phyloP scores from a whole-genome alignment of 2,113 vertebrate genomes.

The Progne subis region DNA sequence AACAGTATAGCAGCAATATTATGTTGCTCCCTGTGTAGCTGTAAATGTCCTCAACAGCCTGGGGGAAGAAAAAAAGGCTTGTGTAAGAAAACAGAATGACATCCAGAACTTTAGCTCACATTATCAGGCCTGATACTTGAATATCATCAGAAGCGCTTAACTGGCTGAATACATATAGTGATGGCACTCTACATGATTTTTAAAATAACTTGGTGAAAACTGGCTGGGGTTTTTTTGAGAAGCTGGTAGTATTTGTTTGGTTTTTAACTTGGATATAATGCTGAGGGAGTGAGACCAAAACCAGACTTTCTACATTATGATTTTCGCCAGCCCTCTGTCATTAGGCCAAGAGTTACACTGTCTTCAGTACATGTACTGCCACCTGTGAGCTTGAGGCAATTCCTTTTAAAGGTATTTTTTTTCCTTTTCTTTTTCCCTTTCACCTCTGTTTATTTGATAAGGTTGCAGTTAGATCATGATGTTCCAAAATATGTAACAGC shows the following conservation, averaged over 20 bases:
- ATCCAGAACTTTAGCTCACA: neutral
- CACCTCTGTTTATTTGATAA: neutral
- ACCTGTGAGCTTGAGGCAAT: neutral
- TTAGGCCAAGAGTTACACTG: neutral
- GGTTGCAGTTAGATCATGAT: neutral
- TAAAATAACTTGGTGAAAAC: neutral
- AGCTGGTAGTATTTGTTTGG: neutral
- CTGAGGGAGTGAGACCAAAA: neutral
- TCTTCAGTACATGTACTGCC: neutral
- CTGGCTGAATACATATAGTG: neutral
- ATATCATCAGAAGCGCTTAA: neutral
- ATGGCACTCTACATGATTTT: neutral
- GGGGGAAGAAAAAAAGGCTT: accelerated
- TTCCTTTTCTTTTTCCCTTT: neutral
- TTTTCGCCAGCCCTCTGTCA: neutral
- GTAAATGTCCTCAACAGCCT: neutral
- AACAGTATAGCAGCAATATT: neutral
- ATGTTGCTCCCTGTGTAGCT: neutral
- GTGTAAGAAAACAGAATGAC: neutral
- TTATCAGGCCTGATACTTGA: neutral
- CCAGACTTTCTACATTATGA: neutral
- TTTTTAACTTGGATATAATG: neutral
- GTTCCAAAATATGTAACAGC: slow-evolving; percentile 7
- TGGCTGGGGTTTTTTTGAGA: too few relatives aligned
- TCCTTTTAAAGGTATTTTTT: neutral